Evolutionary conservation across 2,113 vertebrate genomes (phyloP), one percentile per base, ranked within the genome.

Genomic region (Ammodramus savannarum): DNA sequence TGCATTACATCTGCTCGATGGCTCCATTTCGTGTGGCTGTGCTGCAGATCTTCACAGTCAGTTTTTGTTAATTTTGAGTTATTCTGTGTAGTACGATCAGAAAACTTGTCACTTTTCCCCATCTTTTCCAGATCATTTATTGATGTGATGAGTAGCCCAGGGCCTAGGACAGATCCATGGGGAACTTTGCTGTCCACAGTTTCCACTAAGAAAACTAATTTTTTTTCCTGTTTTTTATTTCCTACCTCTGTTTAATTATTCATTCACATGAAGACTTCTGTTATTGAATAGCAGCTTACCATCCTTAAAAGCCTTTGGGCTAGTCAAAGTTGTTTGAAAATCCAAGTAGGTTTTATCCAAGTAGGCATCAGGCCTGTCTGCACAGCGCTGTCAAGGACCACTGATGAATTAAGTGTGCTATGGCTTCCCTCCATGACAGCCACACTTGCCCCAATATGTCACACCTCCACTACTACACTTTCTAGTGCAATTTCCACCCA

Each of bases 21-120:
- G 67, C 55, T 95, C 38, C 5, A 5, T 63, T 89, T 89, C 59
- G 13, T n/a, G 20, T 3, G 8, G 21, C 62, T 73, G 34, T 74
- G 82, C 67, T 80, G 43, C 87, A 88, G 36, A 36, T 73, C 71
- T 85, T 83, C 4, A 1, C n/a, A 36, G 51, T 71, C 51, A 77
- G 51, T 18, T 84, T 91, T 81, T 67, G 68, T 74, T 91, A 76
- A 71, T 67, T 90, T 80, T 73, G 41, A 66, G 51, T 76, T 86
- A 69, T 32, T 77, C 34, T 55, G 14, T 1, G 0, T 25, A 51
- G 16, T 63, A 12, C 43, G 51, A 54, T 78, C 48, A 85, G 46
- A 67, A 78, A 52, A 87, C 20, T 71, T 87, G 51, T 29, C 19
- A 77, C 31, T 29, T 71, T 83, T 62, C 5, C 9, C 32, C 6